These are phyloP conservation scores for Physeter macrocephalus DNA, from an alignment of 2,113 vertebrate genomes.

Conservation along the genomic window DNA sequence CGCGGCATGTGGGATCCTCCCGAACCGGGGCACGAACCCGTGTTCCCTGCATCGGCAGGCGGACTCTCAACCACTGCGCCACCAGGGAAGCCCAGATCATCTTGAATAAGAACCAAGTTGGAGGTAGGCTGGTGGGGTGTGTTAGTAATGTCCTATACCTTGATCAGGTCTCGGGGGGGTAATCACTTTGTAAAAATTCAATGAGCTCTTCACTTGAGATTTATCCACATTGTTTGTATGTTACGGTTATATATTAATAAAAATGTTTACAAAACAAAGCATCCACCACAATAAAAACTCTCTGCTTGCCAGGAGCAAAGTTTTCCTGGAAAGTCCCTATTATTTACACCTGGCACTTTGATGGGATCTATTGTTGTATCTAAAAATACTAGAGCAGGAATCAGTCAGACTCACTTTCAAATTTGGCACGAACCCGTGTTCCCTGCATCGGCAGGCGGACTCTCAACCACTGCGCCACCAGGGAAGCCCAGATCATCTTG, in stretches of 20 bases:
- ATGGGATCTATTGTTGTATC: neutral
- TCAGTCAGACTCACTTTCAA: neutral
- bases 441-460: no score
- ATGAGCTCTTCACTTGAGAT: neutral
- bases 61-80: no score
- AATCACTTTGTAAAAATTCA: neutral
- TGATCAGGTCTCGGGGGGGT: neutral
- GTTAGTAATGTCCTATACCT: accelerated
- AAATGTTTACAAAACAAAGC: neutral
- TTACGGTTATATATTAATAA: neutral
- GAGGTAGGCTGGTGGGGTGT: neutral
- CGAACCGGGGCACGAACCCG: no score
- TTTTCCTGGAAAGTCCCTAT: neutral
- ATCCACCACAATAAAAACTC: neutral
- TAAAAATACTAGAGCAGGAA: neutral
- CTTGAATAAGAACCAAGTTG: neutral
- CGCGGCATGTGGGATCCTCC: no score
- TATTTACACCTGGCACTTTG: neutral
- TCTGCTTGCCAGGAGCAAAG: neutral
- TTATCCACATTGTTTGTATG: neutral
- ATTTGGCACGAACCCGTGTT: no score
- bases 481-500: no score
- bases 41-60: no score
- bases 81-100: no score
- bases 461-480: no score